Conservation (phyloP, 2,888 invertebrate species). For the Poecilobothrus nobilitatus region DNA sequence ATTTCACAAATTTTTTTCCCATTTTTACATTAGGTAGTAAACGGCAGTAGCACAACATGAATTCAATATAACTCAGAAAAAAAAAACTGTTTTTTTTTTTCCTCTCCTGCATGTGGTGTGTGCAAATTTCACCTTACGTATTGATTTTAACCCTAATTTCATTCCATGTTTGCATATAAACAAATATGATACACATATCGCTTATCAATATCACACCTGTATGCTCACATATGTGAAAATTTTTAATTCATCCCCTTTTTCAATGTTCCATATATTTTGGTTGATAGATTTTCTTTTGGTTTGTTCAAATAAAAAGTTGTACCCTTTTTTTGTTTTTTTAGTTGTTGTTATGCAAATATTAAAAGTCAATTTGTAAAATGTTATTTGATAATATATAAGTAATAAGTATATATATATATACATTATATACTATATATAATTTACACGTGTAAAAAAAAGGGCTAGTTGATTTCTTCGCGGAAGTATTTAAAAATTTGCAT, state of each 20-base stretch:
- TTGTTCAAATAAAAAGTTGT: too few species aligned
- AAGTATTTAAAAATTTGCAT: too few species aligned
- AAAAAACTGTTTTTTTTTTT: too few species aligned
- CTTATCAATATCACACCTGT: constrained; percentile 6
- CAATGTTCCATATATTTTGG: too few species aligned
- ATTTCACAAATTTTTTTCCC: too few species aligned
- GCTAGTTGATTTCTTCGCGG: too few species aligned
- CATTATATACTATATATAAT: background rate
- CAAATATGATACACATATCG: background rate
- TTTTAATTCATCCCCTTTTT: too few species aligned
- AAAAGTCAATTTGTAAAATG: constrained; percentile 3
- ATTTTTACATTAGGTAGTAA: too few species aligned
- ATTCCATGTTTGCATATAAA: background rate
- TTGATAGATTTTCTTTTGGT: too few species aligned
- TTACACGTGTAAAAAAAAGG: too few species aligned
- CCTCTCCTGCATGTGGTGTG: background rate
- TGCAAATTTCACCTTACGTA: background rate
- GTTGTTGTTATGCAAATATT: background rate
- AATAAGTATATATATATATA: background rate
- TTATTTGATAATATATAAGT: background rate
- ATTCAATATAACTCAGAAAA: background rate
- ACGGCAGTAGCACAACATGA: background rate
- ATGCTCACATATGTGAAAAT: background rate
- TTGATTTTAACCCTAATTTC: background rate
- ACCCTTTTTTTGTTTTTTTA: too few species aligned